Conservation (phyloP, 1,140 invertebrate genomes). For the Aphis gossypii region DNA sequence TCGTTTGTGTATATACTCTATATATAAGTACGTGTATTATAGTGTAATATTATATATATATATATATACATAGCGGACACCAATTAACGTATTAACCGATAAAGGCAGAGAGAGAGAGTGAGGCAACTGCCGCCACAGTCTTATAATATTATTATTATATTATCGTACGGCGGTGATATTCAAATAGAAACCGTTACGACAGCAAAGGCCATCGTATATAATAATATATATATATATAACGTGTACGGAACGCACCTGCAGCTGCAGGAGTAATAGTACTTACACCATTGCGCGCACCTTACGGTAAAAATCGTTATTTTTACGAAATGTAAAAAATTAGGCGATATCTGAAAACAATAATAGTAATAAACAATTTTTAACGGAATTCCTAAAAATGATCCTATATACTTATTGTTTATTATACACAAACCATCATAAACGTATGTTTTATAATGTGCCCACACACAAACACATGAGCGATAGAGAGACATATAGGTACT, state of each 20-base stretch:
- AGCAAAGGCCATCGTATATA: background rate
- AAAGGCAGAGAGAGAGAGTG: background rate
- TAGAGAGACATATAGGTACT: background rate
- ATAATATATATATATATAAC: background rate
- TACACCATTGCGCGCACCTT: background rate
- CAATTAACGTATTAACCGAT: slow-evolving; percentile 28
- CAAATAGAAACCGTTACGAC: slow-evolving; percentile 48
- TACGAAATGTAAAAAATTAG: background rate
- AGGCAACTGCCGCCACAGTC: background rate
- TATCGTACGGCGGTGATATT: background rate
- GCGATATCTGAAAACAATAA: background rate
- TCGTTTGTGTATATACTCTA: background rate
- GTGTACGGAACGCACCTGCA: background rate
- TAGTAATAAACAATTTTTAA: background rate
- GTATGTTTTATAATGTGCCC: too few species aligned
- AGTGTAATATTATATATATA: background rate
- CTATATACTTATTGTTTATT: background rate
- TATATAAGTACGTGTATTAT: background rate
- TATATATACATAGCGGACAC: slow-evolving; percentile 29
- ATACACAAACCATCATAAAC: background rate
- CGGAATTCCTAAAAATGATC: background rate
- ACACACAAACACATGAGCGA: too few species aligned
- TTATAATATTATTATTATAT: background rate
- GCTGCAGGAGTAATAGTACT: background rate
- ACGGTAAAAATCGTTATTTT: slow-evolving; percentile 29